Conservation (phyloP, 2,888 invertebrate species). For the Drosophila setosimentum region DNA sequence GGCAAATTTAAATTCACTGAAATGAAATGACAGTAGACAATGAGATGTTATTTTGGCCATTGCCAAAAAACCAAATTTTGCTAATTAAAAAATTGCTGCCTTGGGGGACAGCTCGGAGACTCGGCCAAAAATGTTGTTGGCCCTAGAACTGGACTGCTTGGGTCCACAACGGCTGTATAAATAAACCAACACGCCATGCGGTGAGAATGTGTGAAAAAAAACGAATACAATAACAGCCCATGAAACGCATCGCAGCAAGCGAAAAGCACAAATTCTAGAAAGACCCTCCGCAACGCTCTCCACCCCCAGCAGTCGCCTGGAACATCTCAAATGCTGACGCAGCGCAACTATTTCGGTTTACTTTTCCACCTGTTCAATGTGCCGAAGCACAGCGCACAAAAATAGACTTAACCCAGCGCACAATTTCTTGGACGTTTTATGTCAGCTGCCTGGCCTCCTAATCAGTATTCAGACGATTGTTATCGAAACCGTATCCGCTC, state of each 20-base stretch:
- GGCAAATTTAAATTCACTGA: constrained; percentile 72
- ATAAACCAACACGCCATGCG: constrained; percentile 73
- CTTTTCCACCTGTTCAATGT: constrained; percentile 62
- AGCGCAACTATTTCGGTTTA: constrained; percentile 53
- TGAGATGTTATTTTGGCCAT: constrained; percentile 6
- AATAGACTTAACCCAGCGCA: constrained; percentile 60
- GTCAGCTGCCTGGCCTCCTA: constrained; percentile 44
- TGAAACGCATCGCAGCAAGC: constrained; percentile 5
- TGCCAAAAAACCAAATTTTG: constrained; percentile 42
- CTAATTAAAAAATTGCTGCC: constrained; percentile 62
- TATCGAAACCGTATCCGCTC: constrained; percentile 76
- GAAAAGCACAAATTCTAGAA: not conserved
- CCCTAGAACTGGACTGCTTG: constrained; percentile 28
- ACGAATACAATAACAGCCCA: constrained; percentile 8
- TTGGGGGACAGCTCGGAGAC: constrained; percentile 10
- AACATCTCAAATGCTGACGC: constrained; percentile 68
- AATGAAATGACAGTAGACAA: constrained; percentile 28
- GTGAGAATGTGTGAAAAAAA: constrained; percentile 59
- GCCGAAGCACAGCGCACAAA: constrained; percentile 16
- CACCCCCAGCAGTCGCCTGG: constrained; percentile 47
- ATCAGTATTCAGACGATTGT: constrained; percentile 39
- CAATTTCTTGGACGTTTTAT: constrained; percentile 33
- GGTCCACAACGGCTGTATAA: constrained; percentile 59
- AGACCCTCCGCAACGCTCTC: not conserved
- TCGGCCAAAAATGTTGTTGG: constrained; percentile 1